These are phyloP conservation scores for Lomographa bimaculata DNA, from an alignment of 2,888 invertebrate species.

Conservation along the genomic window DNA sequence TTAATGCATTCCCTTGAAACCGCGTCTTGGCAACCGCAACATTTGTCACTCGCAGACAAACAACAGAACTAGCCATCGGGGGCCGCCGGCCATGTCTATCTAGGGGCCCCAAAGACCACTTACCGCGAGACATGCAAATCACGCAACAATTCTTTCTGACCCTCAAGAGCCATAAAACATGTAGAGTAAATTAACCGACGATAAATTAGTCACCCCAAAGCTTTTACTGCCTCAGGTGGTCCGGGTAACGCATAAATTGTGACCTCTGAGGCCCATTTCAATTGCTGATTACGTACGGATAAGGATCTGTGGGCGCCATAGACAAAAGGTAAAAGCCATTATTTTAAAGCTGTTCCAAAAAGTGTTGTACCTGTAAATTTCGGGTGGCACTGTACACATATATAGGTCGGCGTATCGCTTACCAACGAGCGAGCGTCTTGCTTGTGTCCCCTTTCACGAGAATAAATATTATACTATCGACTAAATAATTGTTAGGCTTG, in stretches of 20 bases:
- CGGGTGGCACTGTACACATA: too few species aligned
- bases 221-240: constrained; percentile 54
- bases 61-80: constrained; percentile 22
- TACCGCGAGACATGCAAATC: constrained; percentile 71
- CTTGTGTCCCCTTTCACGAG: too few species aligned
- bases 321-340: constrained; percentile 10
- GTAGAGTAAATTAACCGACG: constrained; percentile 61
- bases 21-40: constrained; percentile 20
- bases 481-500: too few species aligned
- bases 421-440: too few species aligned
- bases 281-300: constrained; percentile 38
- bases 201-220: constrained; percentile 61
- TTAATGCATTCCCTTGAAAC: constrained; percentile 24
- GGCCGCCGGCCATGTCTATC: constrained; percentile 25
- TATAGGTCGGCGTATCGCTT: too few species aligned
- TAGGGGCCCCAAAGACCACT: constrained; percentile 47
- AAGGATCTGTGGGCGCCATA: constrained; percentile 13
- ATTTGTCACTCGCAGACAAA: constrained; percentile 25
- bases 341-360: too few species aligned
- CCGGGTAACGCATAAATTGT: constrained; percentile 55
- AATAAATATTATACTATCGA: too few species aligned
- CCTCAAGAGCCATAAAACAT: constrained; percentile 53
- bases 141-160: constrained; percentile 65
- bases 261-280: constrained; percentile 53
- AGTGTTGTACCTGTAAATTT: too few species aligned